Percentiles rank a stretch among this genome's conserved stretches.
Conservation (phyloP, 1,140 invertebrate species). For the Achatina immaculata region DNA sequence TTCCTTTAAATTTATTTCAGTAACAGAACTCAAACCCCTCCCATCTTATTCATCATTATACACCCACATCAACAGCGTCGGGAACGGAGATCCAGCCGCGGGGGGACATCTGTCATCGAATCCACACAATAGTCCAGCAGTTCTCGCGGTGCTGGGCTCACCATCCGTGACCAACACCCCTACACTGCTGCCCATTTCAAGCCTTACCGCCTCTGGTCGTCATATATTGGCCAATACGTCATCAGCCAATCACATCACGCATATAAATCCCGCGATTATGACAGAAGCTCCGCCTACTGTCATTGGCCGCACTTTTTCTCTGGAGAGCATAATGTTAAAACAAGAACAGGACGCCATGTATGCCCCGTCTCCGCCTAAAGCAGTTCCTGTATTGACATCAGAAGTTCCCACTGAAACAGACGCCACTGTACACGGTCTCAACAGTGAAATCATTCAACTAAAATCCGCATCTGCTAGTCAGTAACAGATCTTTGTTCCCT, state of each 20-base stretch:
- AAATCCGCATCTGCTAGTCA: constrained; percentile 43
- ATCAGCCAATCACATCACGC: constrained; percentile 34
- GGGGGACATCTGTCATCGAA: not conserved
- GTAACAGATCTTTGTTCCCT: not conserved
- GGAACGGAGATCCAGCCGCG: not conserved
- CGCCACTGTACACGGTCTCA: constrained; percentile 33
- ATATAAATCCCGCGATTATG: not conserved
- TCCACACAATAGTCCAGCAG: constrained; percentile 37
- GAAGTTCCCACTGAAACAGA: constrained; percentile 39
- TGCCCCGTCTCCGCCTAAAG: constrained; percentile 48
- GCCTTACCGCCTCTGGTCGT: constrained; percentile 35
- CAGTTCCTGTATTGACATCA: constrained; percentile 41
- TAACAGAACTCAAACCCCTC: not conserved
- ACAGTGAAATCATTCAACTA: constrained; percentile 43
- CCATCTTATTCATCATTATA: constrained; percentile 32
- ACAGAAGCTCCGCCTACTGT: constrained; percentile 8
- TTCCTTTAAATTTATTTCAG: not conserved
- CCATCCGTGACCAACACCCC: constrained; percentile 27
- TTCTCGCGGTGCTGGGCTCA: constrained; percentile 40
- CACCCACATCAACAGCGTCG: not conserved
- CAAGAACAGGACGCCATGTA: constrained; percentile 44
- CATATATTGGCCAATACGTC: constrained; percentile 16
- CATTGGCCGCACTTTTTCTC: constrained; percentile 35
- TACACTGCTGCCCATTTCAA: constrained; percentile 42
- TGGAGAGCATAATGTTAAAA: constrained; percentile 42